Conservation (phyloP, 2,797 vertebrate genomes). For the Manis pentadactyla region DNA sequence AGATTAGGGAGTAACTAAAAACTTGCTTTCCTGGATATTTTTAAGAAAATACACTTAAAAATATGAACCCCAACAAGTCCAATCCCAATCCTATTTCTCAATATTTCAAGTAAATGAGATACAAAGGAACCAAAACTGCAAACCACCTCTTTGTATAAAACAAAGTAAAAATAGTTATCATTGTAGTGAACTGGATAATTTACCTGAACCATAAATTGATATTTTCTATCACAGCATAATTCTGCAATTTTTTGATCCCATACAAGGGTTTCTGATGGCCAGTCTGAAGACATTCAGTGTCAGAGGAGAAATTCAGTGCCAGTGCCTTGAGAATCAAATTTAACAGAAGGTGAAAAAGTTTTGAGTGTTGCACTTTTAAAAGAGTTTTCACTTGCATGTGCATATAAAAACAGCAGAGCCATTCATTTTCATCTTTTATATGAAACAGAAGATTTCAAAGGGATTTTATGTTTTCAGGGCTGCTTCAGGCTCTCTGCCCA, state of each 20-base stretch:
- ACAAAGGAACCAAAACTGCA: neutral
- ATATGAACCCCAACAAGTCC: neutral
- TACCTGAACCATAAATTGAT: neutral
- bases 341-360: conserved; percentile 78
- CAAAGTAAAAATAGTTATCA: neutral
- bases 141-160: neutral
- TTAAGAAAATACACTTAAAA: neutral
- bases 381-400: conserved; percentile 63
- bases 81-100: neutral
- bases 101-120: neutral
- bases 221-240: neutral
- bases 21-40: neutral
- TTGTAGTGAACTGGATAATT: neutral
- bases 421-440: conserved; percentile 80
- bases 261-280: neutral
- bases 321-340: conserved; percentile 48
- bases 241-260: neutral
- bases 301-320: neutral
- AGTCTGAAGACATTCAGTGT: neutral
- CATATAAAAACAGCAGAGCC: conserved; percentile 78
- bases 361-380: conserved; percentile 62
- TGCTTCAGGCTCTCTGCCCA: conserved; percentile 77
- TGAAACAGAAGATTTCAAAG: conserved; percentile 81
- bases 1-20: neutral
- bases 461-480: conserved; percentile 79